Percentiles rank a stretch among this genome's conserved stretches.
Conservation (phyloP, 2,113 vertebrate species). For the Ictalurus furcatus region DNA sequence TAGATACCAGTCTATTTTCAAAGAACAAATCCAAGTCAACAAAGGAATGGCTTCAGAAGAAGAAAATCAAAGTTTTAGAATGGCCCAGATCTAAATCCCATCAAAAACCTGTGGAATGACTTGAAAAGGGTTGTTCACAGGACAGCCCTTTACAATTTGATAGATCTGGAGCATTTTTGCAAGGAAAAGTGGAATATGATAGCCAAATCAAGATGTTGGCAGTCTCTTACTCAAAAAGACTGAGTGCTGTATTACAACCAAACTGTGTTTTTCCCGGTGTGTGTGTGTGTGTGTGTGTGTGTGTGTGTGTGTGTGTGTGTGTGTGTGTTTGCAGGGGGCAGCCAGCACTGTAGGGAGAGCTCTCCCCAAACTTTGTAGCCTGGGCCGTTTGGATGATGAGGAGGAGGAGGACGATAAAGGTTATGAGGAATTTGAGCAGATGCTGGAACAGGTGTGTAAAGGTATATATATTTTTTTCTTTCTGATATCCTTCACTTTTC, state of each 20-base stretch:
- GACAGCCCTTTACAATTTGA: neutral
- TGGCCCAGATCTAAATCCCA: too few species aligned
- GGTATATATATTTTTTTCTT: slow-evolving; percentile 59
- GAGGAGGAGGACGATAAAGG: slow-evolving; percentile 75
- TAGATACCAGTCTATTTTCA: neutral
- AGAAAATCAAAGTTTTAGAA: too few species aligned
- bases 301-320: neutral
- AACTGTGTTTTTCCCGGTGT: neutral
- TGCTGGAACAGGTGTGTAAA: slow-evolving; percentile 75
- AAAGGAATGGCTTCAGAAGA: too few species aligned
- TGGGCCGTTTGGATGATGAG: slow-evolving; percentile 75
- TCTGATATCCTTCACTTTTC: neutral
- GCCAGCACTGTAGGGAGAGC: slow-evolving; percentile 66
- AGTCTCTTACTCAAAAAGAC: neutral
- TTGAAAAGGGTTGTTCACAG: too few species aligned
- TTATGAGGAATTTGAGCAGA: slow-evolving; percentile 85
- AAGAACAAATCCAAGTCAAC: neutral
- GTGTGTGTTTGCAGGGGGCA: neutral
- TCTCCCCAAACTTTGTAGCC: slow-evolving; percentile 87
- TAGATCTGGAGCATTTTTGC: neutral
- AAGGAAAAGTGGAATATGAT: neutral
- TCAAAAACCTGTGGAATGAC: too few species aligned
- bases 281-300: neutral
- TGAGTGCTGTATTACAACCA: neutral
- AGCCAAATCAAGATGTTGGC: neutral